Base-by-base conservation (phyloP, 2,113 vertebrate species). In the Petromus typicus region DNA sequence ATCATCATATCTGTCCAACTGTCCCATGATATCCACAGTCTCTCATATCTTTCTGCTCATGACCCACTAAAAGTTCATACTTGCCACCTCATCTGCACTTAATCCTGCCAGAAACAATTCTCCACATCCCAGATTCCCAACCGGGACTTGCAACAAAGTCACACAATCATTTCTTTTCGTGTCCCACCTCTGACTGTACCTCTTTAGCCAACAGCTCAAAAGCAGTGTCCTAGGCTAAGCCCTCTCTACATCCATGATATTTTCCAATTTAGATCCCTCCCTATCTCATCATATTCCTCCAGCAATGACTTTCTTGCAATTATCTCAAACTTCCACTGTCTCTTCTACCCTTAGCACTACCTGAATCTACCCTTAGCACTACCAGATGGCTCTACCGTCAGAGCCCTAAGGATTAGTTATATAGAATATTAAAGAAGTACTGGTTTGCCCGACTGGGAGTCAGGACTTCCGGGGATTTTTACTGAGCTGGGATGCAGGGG, bases 391-490 rank as follows among this genome's bases (percentile, higher is more conserved):
- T 97, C 82, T 45, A 85, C 32, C 16, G 32, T 84, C 40, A 82
- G 48, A 95, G 27, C 51, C 80, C 81, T 86, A 34, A 59, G 23
- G 17, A 48, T 75, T 93, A 90, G 51, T 64, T 86, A 95, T 54
- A 32, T 20, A 64, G 66, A 86, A 95, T 87, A n/a, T 91, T 80
- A 95, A 92, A 59, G 92, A 89, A 95, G 80, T 79, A 71, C 84
- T 91, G 54, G 61, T 91, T 84, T 93, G 61, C 76, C 75, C 81
- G 81, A 61, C 40, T n/a, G 27, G 37, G 34, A 92, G 64, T 82
- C 66, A 81, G 83, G 51, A 84, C 85, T 97, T 81, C 48, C 88
- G 78, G 91, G 64, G 61, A 88, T 93, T 96, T 95, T 95, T 89
- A 86, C 32, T 89, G 85, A 93, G 54, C 80, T 12, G 30, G 73